phyloP scores from a whole-genome alignment of 2,113 vertebrate species.

The Bagarius yarrelli region DNA sequence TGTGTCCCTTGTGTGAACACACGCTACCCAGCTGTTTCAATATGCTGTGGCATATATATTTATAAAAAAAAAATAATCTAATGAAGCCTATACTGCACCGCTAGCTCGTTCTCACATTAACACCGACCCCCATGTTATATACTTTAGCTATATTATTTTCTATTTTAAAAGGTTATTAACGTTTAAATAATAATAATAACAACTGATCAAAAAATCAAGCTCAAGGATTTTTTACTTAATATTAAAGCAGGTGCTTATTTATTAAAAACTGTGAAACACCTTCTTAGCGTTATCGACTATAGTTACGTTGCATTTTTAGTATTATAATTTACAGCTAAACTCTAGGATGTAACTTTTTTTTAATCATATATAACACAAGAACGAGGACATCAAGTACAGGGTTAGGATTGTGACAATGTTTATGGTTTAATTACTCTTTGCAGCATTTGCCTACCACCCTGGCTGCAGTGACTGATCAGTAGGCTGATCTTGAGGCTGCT shows the following conservation, averaged over 20 bases:
- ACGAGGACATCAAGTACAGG: background rate
- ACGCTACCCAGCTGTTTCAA: conserved; percentile 37
- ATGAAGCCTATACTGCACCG: background rate
- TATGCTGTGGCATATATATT: conserved; percentile 4
- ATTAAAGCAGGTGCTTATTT: background rate
- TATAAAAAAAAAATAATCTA: background rate
- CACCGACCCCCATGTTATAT: background rate
- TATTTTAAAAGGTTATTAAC: background rate
- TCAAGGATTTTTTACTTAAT: background rate
- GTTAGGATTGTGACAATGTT: background rate
- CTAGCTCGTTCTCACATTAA: background rate
- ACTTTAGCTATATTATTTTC: background rate
- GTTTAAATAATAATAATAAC: background rate
- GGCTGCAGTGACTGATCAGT: conserved; percentile 21
- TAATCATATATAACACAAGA: background rate
- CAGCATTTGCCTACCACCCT: background rate
- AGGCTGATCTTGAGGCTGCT: background rate
- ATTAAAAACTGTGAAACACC: background rate
- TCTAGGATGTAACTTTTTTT: background rate
- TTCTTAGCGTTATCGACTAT: background rate
- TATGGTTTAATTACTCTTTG: conserved; percentile 2
- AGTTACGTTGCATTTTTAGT: background rate
- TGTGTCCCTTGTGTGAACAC: conserved; percentile 12
- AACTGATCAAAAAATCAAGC: background rate
- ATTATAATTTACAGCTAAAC: background rate